Conservation (phyloP, 2,888 invertebrate genomes). For the Chaitophorus viminalis region DNA sequence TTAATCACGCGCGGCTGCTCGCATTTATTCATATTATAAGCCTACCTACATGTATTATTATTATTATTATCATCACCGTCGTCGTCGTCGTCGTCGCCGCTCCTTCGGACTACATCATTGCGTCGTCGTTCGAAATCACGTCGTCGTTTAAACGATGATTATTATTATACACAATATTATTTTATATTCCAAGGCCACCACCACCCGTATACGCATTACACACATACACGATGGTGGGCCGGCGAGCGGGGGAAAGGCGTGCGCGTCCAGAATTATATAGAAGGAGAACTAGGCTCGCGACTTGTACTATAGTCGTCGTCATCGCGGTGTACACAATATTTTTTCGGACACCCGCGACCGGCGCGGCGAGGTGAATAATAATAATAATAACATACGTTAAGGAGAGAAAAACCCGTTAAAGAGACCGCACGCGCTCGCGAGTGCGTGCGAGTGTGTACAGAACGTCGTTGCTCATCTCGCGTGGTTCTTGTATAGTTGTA, state of each 20-base stretch:
- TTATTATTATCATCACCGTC: too few species aligned
- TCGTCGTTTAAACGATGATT: constrained; percentile 35
- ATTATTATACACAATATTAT: constrained; percentile 13
- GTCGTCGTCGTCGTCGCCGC: constrained; percentile 27
- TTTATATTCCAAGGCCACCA: constrained; percentile 53
- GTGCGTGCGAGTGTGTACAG: neutral
- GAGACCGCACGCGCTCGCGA: neutral
- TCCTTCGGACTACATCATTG: constrained; percentile 21
- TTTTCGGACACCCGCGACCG: constrained; percentile 48
- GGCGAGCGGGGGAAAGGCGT: constrained; percentile 1
- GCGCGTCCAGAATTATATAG: neutral
- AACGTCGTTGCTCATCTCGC: constrained; percentile 1
- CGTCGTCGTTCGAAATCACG: constrained; percentile 49
- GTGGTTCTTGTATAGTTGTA: too few species aligned
- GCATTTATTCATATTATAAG: neutral
- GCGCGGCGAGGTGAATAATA: too few species aligned
- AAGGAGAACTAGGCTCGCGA: neutral
- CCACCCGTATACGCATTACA: neutral
- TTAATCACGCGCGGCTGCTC: neutral
- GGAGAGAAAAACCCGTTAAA: constrained; percentile 36
- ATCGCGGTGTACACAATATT: neutral
- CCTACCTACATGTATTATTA: neutral
- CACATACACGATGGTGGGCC: neutral
- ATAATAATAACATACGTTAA: neutral
- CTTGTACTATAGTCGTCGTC: neutral